Conservation (phyloP, 1,140 invertebrate species). For the Drosophila insularis region DNA sequence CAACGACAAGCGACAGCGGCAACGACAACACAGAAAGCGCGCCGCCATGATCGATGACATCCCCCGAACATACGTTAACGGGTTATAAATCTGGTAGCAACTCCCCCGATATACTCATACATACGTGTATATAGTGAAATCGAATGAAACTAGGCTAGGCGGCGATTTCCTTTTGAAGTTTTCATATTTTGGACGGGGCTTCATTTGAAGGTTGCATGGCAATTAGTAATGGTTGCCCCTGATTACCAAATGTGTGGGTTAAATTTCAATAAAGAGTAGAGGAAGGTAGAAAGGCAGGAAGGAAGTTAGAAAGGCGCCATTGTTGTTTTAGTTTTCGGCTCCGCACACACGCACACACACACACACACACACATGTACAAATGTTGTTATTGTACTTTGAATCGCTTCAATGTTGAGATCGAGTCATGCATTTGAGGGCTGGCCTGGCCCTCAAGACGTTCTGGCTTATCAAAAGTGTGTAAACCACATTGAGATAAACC, state of each 20-base stretch:
- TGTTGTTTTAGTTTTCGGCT: too few species aligned
- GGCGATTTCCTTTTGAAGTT: slow-evolving; percentile 61
- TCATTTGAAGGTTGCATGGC: slow-evolving; percentile 76
- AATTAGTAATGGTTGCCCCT: slow-evolving; percentile 65
- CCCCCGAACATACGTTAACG: slow-evolving; percentile 71
- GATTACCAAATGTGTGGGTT: slow-evolving; percentile 24
- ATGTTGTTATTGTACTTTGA: slow-evolving; percentile 1
- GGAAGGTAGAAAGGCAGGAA: background rate
- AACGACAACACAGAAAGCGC: slow-evolving; percentile 61
- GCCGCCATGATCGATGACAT: slow-evolving; percentile 79
- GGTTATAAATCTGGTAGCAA: slow-evolving; percentile 73
- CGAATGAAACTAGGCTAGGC: slow-evolving; percentile 47
- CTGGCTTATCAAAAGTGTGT: slow-evolving; percentile 32
- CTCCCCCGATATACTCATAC: slow-evolving; percentile 23
- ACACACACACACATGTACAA: background rate
- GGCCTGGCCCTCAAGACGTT: background rate
- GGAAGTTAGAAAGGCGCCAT: background rate
- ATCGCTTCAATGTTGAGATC: slow-evolving; percentile 7
- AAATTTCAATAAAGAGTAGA: background rate
- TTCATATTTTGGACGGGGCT: slow-evolving; percentile 33
- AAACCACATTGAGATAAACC: slow-evolving; percentile 30
- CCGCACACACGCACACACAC: too few species aligned
- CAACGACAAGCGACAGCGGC: slow-evolving; percentile 24
- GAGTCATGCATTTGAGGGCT: background rate
- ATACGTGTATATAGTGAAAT: background rate